Conservation (phyloP, 2,113 vertebrate genomes). For the Pica pica region DNA sequence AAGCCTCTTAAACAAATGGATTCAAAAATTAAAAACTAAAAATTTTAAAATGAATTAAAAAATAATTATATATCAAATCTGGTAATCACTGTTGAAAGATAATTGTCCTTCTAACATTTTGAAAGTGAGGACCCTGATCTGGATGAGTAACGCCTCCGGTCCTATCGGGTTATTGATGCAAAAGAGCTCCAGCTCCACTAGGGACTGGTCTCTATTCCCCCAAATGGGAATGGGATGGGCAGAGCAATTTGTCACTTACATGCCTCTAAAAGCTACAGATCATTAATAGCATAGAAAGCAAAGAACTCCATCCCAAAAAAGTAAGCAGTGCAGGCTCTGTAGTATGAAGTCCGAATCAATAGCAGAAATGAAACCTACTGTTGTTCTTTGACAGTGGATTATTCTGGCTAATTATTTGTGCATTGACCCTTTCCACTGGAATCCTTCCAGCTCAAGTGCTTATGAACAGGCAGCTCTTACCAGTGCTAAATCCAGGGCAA, state of each 20-base stretch:
- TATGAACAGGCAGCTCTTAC: neutral
- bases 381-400: neutral
- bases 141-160: neutral
- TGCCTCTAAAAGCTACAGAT: neutral
- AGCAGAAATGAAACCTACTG: neutral
- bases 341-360: neutral
- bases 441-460: neutral
- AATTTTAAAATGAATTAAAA: neutral
- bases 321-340: neutral
- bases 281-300: neutral
- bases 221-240: neutral
- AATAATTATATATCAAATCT: neutral
- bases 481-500: neutral
- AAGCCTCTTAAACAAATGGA: neutral
- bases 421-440: neutral
- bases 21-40: neutral
- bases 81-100: neutral
- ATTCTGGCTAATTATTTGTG: neutral
- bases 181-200: neutral
- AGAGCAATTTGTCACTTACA: neutral
- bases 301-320: neutral
- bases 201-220: neutral
- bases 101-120: neutral
- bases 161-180: neutral
- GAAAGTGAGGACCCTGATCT: neutral